These are phyloP conservation scores for Aporophyla lueneburgensis DNA, from an alignment of 2,888 invertebrate genomes.

Conservation along the genomic window DNA sequence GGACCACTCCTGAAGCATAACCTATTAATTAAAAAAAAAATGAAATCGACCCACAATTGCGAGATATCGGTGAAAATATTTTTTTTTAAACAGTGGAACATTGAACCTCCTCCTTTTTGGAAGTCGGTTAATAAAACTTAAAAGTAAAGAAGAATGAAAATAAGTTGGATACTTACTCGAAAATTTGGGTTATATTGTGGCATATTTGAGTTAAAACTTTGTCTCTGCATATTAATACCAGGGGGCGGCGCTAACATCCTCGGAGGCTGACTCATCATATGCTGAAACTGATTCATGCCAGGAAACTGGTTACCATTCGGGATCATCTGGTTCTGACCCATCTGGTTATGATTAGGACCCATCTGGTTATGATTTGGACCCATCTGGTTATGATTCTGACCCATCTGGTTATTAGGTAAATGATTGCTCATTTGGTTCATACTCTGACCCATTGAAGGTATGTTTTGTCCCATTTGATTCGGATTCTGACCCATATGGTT, in stretches of 20 bases:
- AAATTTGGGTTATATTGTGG: slow-evolving; percentile 84
- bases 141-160: neutral
- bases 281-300: slow-evolving; percentile 81
- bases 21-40: too few relatives aligned
- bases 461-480: slow-evolving; percentile 72
- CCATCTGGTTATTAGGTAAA: slow-evolving; percentile 60
- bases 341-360: slow-evolving; percentile 72
- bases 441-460: slow-evolving; percentile 69
- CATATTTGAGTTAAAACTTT: slow-evolving; percentile 83
- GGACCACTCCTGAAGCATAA: too few relatives aligned
- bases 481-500: slow-evolving; percentile 72
- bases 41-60: too few relatives aligned
- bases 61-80: too few relatives aligned
- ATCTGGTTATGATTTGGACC: slow-evolving; percentile 60
- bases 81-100: too few relatives aligned
- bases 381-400: slow-evolving; percentile 72
- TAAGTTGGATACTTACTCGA: slow-evolving; percentile 82
- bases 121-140: too few relatives aligned
- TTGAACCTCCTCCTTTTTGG: too few relatives aligned
- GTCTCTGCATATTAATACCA: slow-evolving; percentile 83
- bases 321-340: slow-evolving; percentile 72
- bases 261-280: slow-evolving; percentile 81
- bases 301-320: slow-evolving; percentile 83
- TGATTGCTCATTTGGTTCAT: slow-evolving; percentile 72
- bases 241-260: slow-evolving; percentile 85